Percentiles rank a stretch among this genome's conserved stretches.
phyloP scores from a whole-genome alignment of 2,888 invertebrate genomes.

The Alloplasta piceator region DNA sequence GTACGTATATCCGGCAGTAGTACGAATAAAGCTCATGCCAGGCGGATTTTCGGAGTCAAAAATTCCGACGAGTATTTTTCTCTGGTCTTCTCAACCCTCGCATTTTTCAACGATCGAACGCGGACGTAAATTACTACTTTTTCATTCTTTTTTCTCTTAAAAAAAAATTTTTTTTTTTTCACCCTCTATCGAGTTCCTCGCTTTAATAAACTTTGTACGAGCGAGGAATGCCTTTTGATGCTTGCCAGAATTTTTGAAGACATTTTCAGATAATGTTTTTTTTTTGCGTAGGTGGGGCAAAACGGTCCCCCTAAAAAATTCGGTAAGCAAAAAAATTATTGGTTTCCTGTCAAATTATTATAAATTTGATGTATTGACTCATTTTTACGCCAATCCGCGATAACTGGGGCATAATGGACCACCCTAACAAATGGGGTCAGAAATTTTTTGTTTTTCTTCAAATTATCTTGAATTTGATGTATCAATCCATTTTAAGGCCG shows the following conservation, averaged over 20 bases:
- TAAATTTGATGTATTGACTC: no score
- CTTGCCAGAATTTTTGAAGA: constrained; percentile 5
- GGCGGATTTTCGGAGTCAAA: constrained; percentile 43
- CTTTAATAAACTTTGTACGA: neutral
- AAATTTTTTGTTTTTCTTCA: no score
- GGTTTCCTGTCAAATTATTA: no score
- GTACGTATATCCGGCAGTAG: constrained; percentile 41
- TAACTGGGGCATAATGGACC: no score
- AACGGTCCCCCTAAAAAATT: no score
- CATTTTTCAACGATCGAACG: constrained; percentile 56
- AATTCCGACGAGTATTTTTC: constrained; percentile 48
- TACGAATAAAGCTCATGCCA: constrained; percentile 59
- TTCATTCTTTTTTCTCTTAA: constrained; percentile 4
- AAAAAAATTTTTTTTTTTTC: neutral
- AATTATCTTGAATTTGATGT: no score
- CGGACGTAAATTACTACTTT: constrained; percentile 20
- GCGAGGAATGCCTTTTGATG: constrained; percentile 3
- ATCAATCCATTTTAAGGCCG: no score
- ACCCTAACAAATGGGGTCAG: no score
- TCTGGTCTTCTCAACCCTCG: constrained; percentile 24
- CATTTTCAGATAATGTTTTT: no score
- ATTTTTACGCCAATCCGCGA: no score
- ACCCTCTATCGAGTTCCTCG: neutral
- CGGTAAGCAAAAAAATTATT: no score
- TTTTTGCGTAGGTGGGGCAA: no score